phyloP scores from a whole-genome alignment of 2,113 vertebrate genomes.

The Eudyptes chrysolophus region DNA sequence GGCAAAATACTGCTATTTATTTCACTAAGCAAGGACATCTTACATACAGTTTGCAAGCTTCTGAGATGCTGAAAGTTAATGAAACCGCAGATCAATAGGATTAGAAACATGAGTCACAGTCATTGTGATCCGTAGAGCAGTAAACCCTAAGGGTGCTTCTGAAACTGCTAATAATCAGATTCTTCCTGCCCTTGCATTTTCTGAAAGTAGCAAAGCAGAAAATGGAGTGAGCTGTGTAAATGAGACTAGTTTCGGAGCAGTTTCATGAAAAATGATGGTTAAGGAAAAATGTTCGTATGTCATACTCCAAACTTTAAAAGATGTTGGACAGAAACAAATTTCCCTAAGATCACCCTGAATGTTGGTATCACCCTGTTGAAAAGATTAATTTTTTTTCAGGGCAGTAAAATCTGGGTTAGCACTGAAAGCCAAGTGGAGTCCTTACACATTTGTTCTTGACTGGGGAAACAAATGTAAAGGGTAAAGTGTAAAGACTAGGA shows the following conservation, averaged over 20 bases:
- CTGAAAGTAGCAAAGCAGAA: background rate
- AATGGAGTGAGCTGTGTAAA: background rate
- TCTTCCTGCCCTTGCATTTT: background rate
- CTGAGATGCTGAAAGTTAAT: background rate
- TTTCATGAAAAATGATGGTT: background rate
- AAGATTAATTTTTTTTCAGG: background rate
- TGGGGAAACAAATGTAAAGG: background rate
- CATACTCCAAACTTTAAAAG: background rate
- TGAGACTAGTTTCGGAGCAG: background rate
- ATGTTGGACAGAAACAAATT: background rate
- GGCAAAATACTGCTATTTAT: background rate
- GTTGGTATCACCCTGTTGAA: background rate
- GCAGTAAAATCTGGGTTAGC: background rate
- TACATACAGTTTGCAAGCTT: background rate
- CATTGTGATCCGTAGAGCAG: background rate
- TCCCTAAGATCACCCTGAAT: background rate
- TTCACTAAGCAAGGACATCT: background rate
- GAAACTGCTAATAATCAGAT: background rate
- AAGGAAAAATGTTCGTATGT: background rate
- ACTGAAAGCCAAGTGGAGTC: background rate
- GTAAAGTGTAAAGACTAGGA: background rate
- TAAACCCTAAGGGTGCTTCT: background rate
- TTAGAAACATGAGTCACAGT: background rate
- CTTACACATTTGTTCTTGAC: background rate
- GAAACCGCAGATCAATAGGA: slow-evolving; percentile 7